A percentile compares a stretch with the other conserved stretches of the same genome.
These are phyloP conservation scores for Danaus chrysippus DNA, from an alignment of 2,888 invertebrate genomes.

Conservation along the genomic window DNA sequence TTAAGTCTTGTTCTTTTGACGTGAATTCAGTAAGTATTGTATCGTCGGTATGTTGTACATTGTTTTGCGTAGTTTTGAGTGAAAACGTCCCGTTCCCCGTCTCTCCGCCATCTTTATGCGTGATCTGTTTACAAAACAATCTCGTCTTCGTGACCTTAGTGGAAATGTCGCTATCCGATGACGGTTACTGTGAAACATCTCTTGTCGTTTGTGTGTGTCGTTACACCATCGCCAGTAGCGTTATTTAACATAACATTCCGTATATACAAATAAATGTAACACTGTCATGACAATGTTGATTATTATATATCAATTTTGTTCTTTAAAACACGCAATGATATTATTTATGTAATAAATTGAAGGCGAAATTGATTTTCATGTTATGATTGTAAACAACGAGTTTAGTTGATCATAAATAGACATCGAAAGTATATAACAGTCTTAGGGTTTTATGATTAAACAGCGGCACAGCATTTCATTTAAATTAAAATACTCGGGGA, in stretches of 20 bases:
- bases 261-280: too few species aligned
- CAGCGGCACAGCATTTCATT: constrained; percentile 21
- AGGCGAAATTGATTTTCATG: not conserved
- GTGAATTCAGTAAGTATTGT: not conserved
- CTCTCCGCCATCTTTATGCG: constrained; percentile 42
- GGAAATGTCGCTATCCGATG: constrained; percentile 35
- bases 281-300: too few species aligned
- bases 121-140: constrained; percentile 56
- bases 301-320: too few species aligned
- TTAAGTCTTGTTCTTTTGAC: not conserved
- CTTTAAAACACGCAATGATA: too few species aligned
- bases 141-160: constrained; percentile 54
- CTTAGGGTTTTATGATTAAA: not conserved
- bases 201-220: not conserved
- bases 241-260: not conserved
- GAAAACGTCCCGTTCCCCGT: constrained; percentile 59
- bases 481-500: constrained; percentile 29
- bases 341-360: not conserved
- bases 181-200: constrained; percentile 27
- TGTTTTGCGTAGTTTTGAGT: constrained; percentile 41
- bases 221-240: not conserved
- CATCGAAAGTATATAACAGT: not conserved
- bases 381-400: constrained; percentile 3
- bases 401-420: not conserved
- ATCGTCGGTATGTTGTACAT: constrained; percentile 7